Base-by-base conservation (phyloP, 53 echinoderm and acorn worm species). In the Temnopleurus reevesii region DNA sequence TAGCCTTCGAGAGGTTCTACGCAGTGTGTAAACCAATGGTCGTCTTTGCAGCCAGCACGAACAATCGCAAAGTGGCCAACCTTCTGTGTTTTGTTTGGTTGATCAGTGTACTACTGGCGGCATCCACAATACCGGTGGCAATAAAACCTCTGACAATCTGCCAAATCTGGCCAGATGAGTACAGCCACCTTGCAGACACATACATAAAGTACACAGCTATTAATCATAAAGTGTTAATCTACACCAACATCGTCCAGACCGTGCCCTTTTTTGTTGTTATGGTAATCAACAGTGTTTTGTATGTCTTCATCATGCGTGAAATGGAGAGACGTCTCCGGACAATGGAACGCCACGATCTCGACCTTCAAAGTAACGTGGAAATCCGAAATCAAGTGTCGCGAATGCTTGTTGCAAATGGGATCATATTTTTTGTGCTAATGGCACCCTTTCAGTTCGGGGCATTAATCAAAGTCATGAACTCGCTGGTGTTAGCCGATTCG, bases 251-350 rank as follows among this genome's bases (percentile, higher is more conserved):
- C 27, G 66, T 99, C 56, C 94, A 99, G 77, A 91, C 93, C 13
- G 90, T 96, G 30, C 93, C 91, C 28, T 99, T 99, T 83, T 91
- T 94, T 33, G 87, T 94, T 0, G 95, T 95, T 12, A 96, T 99
- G 94, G 79, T 71, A 4, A 84, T 96, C 60, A 95, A 94, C 83
- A 89, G 89, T 18, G 84, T 93, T 2, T 84, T 99, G 12, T 95
- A 99, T 58, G 86, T 89, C 3, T 93, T 81, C 25, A 99, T 99
- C 53, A 93, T 96, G 77, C 87, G 83, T 10, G 93, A 94, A 15
- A 95, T 95, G 95, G 86, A 93, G 45, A 89, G 93, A 43, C 91
- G 95, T 47, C 92, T 93, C 15, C 86, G 76, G 25, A 91, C 92
- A 18, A 95, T 95, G 85, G 93, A 93, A 25, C 89, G 90, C 0